These are phyloP conservation scores for Ischnura elegans DNA, from an alignment of 2,888 invertebrate species.

Conservation along the genomic window DNA sequence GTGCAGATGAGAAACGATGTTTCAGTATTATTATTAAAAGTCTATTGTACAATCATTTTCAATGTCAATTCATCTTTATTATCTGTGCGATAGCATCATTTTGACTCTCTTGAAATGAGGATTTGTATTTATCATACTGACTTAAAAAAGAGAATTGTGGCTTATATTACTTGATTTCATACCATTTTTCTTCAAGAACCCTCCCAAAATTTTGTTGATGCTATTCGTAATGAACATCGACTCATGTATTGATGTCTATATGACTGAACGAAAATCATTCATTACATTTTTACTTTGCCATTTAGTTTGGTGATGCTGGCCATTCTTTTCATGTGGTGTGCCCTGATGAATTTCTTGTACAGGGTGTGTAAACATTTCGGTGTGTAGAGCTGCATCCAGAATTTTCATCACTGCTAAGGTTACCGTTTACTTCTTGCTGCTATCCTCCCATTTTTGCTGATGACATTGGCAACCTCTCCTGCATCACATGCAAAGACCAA, in stretches of 20 bases:
- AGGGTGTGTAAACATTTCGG: conserved; percentile 1
- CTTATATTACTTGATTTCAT: not conserved
- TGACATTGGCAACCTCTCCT: not conserved
- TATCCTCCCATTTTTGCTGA: not conserved
- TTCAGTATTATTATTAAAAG: conserved; percentile 43
- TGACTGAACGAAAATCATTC: not conserved
- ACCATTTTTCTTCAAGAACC: not conserved
- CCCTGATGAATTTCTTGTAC: conserved; percentile 34
- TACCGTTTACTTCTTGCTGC: not conserved
- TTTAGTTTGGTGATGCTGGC: not conserved
- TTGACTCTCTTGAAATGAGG: not conserved
- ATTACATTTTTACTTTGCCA: not conserved
- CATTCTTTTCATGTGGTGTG: conserved; percentile 11
- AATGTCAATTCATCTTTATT: conserved; percentile 23
- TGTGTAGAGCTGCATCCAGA: conserved; percentile 8
- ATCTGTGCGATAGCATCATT: conserved; percentile 24
- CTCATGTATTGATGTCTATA: not conserved
- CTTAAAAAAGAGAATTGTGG: not conserved
- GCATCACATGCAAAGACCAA: conserved; percentile 37
- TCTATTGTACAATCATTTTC: conserved; percentile 5
- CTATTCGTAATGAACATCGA: not conserved
- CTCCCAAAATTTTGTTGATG: not conserved
- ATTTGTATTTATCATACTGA: not conserved
- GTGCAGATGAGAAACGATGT: conserved; percentile 37
- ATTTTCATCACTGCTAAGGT: not conserved